Base-by-base conservation (phyloP, 2,113 vertebrate species). In the Piaya cayana region DNA sequence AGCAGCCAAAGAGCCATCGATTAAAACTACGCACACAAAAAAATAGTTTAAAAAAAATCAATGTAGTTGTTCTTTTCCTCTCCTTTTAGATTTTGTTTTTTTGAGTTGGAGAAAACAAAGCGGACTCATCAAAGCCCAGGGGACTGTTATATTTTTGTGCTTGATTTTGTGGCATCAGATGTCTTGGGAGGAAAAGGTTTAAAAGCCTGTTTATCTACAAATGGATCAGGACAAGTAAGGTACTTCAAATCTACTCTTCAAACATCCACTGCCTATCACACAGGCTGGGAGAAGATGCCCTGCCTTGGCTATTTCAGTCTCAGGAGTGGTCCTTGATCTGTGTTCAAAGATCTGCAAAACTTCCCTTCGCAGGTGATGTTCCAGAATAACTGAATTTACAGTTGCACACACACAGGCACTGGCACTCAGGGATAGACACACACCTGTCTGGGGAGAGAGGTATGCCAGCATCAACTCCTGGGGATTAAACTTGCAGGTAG, bases 401-500 rank as follows among this genome's bases (percentile, higher is more conserved):
- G 55, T 5, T 1, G 6, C 12, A 21, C 6, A 12, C 4, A 9
- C 29, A 13, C 3, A 32, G 21, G 22, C 36, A 1, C 27, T 6
- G 1, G 12, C 30, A 9, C 56, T 23, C 42, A 6, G 21, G 72
- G 7, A 43, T 1, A 23, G 13, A 16, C 5, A 19, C 25, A 6
- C 8, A 11, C 0, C 1, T 9, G 9, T 3, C 29, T 3, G 7
- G 34, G 34, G 27, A 15, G 18, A 32, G 1, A 2, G 0, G 13
- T 7, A 2, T 3, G 10, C 5, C 27, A 2, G 42, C 2, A 36
- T 60, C 11, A 26, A 11, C 23, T 29, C 0, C 7, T 1, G 30
- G 52, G 26, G 45, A 18, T 7, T 14, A 4, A 15, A 1, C 27
- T 2, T 6, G 13, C 50, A 27, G 50, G 56, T 2, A 3, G 63